A percentile compares a stretch with the other conserved stretches of the same genome.
phyloP scores from a whole-genome alignment of 2,888 invertebrate genomes.

The Thalpophila matura region DNA sequence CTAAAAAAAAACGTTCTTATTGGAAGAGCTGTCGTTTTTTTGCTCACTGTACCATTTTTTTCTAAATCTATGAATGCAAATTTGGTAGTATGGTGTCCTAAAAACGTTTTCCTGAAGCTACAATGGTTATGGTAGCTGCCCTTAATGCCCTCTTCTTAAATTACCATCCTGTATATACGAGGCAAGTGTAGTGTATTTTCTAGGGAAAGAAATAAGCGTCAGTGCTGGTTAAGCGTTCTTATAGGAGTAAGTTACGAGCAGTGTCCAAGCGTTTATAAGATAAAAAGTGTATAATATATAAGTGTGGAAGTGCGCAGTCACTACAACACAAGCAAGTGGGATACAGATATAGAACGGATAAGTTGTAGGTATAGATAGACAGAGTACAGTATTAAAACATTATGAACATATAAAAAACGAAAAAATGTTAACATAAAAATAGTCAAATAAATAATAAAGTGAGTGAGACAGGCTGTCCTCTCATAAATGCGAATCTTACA shows the following conservation, averaged over 20 bases:
- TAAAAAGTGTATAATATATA: slow-evolving; percentile 55
- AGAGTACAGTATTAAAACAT: slow-evolving; percentile 84
- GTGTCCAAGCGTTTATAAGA: slow-evolving; percentile 35
- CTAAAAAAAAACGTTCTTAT: no score
- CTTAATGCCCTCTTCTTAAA: not conserved
- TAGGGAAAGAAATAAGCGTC: slow-evolving; percentile 35
- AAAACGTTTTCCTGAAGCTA: not conserved
- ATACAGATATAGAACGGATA: slow-evolving; percentile 71
- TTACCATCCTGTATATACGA: slow-evolving; percentile 3
- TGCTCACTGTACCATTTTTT: no score
- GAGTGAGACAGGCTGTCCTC: slow-evolving; percentile 82
- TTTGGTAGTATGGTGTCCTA: no score
- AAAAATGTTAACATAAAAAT: slow-evolving; percentile 79
- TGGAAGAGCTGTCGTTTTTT: no score
- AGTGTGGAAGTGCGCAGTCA: slow-evolving; percentile 77
- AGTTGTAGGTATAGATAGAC: slow-evolving; percentile 84
- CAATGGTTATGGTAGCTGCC: no score
- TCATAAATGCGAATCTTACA: slow-evolving; percentile 94
- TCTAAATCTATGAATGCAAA: no score
- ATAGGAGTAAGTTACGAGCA: slow-evolving; percentile 30
- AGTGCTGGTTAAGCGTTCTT: slow-evolving; percentile 36
- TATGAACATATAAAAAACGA: slow-evolving; percentile 79
- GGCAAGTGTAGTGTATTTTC: slow-evolving; percentile 12
- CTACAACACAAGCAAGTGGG: slow-evolving; percentile 75
- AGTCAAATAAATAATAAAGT: slow-evolving; percentile 76